Evolutionary conservation across 2,888 invertebrate genomes (phyloP), one percentile per base, ranked within the genome.

Genomic region (Rotaria socialis): DNA sequence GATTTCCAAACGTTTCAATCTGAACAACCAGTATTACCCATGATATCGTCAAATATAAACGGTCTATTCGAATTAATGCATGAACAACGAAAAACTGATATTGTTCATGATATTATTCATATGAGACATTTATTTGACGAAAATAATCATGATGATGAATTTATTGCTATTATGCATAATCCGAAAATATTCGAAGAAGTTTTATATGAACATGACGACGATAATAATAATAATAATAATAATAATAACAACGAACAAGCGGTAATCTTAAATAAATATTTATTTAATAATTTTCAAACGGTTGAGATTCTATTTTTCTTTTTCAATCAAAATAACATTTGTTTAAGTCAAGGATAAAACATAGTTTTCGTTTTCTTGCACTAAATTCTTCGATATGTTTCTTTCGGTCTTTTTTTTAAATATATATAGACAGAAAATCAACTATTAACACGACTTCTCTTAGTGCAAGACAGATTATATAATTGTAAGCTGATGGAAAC

Each of bases 131-230:
- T 80, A 80, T 14, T 80, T n/a, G 19, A 43, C 10, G 80, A 80
- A 43, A 43, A 80, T 80, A 47, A 80, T 41, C 24, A 80, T 19
- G 43, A 80, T 47, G 80, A 80, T 80, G 80, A 80, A 80, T 80
- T 80, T 24, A 24, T 80, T n/a, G 80, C 80, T 47, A n/a, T 80
- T 43, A 80, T 80, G 80, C 80, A 80, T 47, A 80, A 80, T 80
- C 80, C 80, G 24, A 47, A 4, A 8, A 80, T 80, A n/a, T 80
- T 80, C 47, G 80, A 80, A 80, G 7, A 80, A 47, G 14, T 80
- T 47, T 47, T 80, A 80, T 47, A 80, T 47, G n/a, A 80, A 2
- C 14, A 80, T 47, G 27, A 80, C 24, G 27, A 43, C 43, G 0
- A 80, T 22, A 8, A 80, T 19, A 22, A 56, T 56, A 22, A 8